Base-by-base conservation (phyloP, 2,113 vertebrate genomes). In the Sialia sialis region DNA sequence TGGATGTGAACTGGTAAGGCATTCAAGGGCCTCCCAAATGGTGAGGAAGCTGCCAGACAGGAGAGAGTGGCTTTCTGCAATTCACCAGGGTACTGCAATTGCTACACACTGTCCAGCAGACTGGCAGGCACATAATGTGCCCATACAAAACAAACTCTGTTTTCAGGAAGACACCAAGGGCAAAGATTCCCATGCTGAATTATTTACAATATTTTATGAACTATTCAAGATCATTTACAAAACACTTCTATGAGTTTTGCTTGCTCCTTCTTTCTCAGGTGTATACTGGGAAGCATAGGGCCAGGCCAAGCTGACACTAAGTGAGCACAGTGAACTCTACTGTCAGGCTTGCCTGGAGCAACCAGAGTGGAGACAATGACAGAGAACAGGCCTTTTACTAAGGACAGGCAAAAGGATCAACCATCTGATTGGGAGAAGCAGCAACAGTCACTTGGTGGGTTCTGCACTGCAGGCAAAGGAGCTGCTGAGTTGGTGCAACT, bases 31-130 rank as follows among this genome's bases (percentile, higher is more conserved):
- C 36, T 76, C 48, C 16, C 44, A 60, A 70, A 58, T 2, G 13
- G 8, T 15, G 18, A 91, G 11, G 18, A 86, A 89, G 41, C 17
- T 74, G 72, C 41, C 59, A 60, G 63, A 48, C 14, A 52, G 34
- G 54, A 82, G 56, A 73, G 1, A 1, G 3, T 19, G 48, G 52
- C 30, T 60, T 25, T 23, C 11, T 49, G 66, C 20, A 54, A 41
- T 32, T 59, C 49, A 60, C 16, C 17, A 39, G 22, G 21, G 16
- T 62, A 60, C 27, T 54, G 62, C 39, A 68, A 34, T 16, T 67
- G 73, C 39, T 68, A 32, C 0, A 0, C 23, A 43, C 13, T 23
- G 39, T 34, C 22, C 69, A 79, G 41, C 3, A 5, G 62, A 81
- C 48, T 43, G 27, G 20, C 20, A 85, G 36, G 36, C 27, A 43